A percentile compares a stretch with the other conserved stretches of the same genome.
Evolutionary conservation across 1,140 invertebrate species (phyloP).

Genomic region (Aphelenchoides fujianensis): DNA sequence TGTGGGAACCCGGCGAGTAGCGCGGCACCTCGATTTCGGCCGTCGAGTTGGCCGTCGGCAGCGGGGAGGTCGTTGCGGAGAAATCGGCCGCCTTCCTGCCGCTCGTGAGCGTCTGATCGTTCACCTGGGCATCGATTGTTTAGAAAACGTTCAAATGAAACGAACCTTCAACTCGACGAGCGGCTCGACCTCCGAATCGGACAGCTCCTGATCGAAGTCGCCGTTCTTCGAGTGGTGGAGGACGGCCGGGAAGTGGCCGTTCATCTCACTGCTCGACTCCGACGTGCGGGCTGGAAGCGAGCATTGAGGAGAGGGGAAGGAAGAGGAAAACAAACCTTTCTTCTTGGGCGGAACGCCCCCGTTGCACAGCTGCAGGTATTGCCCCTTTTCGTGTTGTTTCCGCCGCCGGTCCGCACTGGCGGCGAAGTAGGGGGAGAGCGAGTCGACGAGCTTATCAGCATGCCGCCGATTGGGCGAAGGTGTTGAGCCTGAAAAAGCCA

Average conservation of each 20-base stretch:
- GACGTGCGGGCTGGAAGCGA: slow-evolving; percentile 1
- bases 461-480: slow-evolving; percentile 33
- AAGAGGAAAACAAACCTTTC: slow-evolving; percentile 1
- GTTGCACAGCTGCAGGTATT: slow-evolving; percentile 36
- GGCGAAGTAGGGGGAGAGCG: slow-evolving; percentile 41
- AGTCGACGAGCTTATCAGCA: slow-evolving; percentile 30
- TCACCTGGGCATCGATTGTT: too few relatives aligned
- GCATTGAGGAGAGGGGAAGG: neutral
- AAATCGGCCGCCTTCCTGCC: neutral
- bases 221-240: neutral
- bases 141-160: too few relatives aligned
- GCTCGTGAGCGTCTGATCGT: too few relatives aligned
- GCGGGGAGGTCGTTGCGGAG: neutral
- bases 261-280: neutral
- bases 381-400: slow-evolving; percentile 37
- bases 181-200: neutral
- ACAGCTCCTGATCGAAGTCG: neutral
- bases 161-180: too few relatives aligned
- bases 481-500: slow-evolving; percentile 21
- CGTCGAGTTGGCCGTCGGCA: neutral
- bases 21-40: slow-evolving; percentile 4
- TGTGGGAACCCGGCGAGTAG: neutral
- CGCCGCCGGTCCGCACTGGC: slow-evolving; percentile 35
- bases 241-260: neutral
- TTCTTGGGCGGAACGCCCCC: slow-evolving; percentile 22